A percentile compares a stretch with the other conserved stretches of the same genome.
Evolutionary conservation across 2,888 invertebrate species (phyloP).

Genomic region (Thereva unica): DNA sequence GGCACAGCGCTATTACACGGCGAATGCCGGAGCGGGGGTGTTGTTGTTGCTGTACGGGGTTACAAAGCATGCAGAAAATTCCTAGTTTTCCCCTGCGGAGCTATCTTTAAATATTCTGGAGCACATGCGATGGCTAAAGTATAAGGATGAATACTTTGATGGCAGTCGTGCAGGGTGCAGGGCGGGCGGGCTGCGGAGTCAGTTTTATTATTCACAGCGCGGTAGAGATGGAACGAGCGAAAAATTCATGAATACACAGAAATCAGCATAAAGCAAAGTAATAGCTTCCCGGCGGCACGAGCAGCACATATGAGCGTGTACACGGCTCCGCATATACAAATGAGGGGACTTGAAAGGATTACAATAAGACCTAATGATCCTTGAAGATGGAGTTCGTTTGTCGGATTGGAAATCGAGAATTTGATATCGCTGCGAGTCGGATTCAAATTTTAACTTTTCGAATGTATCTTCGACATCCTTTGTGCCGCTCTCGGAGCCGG

Average conservation of each 20-base stretch:
- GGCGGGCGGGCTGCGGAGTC: conserved; percentile 6
- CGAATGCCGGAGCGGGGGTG: too few relatives aligned
- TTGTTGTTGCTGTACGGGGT: too few relatives aligned
- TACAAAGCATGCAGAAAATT: background rate
- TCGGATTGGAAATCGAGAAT: conserved; percentile 38
- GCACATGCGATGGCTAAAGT: background rate
- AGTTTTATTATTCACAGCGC: conserved; percentile 32
- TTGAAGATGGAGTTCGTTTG: conserved; percentile 42
- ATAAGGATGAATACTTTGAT: background rate
- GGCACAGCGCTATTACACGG: too few relatives aligned
- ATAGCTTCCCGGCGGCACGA: conserved; percentile 25
- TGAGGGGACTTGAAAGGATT: conserved; percentile 39
- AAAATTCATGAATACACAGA: conserved; percentile 36
- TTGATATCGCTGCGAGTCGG: conserved; percentile 32
- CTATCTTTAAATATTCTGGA: background rate
- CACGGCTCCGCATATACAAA: conserved; percentile 35
- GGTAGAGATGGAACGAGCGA: conserved; percentile 18
- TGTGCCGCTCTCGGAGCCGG: background rate
- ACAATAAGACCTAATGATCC: conserved; percentile 43
- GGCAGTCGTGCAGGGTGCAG: conserved; percentile 1
- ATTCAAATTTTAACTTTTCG: conserved; percentile 32
- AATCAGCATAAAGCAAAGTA: conserved; percentile 36
- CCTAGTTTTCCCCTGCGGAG: background rate
- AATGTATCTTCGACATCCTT: conserved; percentile 22
- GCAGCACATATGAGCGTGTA: conserved; percentile 30